phyloP scores from a whole-genome alignment of 92 coral and sea anemone species.

The Epizoanthus scotinus region DNA sequence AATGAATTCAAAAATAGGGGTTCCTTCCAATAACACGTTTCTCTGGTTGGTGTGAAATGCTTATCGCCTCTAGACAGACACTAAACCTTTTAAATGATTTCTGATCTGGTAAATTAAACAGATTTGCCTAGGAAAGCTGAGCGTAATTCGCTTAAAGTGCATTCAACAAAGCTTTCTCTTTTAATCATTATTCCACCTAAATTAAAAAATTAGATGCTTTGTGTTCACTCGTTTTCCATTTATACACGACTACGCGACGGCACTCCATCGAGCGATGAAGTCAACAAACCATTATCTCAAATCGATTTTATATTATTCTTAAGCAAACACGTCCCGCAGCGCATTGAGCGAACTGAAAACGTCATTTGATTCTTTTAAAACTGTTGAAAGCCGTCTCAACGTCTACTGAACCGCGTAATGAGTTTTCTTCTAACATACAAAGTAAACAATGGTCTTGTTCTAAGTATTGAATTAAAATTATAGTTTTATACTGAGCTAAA shows the following conservation, averaged over 20 bases:
- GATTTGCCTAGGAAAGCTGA: conserved; percentile 34
- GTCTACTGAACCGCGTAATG: conserved; percentile 12
- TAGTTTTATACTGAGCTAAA: not conserved
- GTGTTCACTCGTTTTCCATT: not conserved
- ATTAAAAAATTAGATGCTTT: conserved; percentile 1
- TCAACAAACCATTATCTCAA: conserved; percentile 32
- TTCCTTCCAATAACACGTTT: not conserved
- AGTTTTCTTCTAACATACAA: conserved; percentile 5
- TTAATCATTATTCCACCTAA: not conserved
- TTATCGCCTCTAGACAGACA: conserved; percentile 38
- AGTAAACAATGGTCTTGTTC: conserved; percentile 28
- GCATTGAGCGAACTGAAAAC: not conserved
- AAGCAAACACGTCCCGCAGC: conserved; percentile 37
- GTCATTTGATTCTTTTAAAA: not conserved
- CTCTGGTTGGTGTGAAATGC: conserved; percentile 18
- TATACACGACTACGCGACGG: not conserved
- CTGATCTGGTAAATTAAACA: conserved; percentile 39
- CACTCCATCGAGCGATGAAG: conserved; percentile 17
- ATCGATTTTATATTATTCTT: conserved; percentile 36
- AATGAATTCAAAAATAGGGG: not conserved
- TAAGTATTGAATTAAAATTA: conserved; percentile 1
- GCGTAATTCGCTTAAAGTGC: conserved; percentile 13
- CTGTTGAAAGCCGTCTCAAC: conserved; percentile 2
- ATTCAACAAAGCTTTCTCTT: not conserved
- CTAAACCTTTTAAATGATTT: conserved; percentile 30